Evolutionary conservation across 2,797 vertebrate genomes (phyloP), one percentile per base, ranked within the genome.

Genomic region (Gobio occitaniae): DNA sequence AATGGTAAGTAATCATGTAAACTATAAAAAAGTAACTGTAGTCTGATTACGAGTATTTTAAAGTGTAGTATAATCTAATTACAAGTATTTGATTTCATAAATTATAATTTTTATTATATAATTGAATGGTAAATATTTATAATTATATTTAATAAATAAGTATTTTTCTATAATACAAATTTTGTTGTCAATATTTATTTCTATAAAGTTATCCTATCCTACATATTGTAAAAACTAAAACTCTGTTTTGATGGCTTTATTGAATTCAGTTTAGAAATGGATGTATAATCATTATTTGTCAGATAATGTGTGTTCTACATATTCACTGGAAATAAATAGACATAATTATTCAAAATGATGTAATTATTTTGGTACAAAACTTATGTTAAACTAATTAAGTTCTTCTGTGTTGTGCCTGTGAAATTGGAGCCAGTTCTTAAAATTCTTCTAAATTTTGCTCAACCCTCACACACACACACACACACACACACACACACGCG

Each of bases 401-500:
- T 61, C 3, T 21, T 44, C 13, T 6, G 13, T 59, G 3, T 41
- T 59, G 36, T 25, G 75, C n/a, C 19, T 59, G 17, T 36, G 10
- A 38, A 77, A 41, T 25, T 59, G 19, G 75, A 77, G 19, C 36
- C 50, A 16, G 21, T n/a, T 41, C 21, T 41, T 77, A n/a, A 59
- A 41, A 77, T 77, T 41, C 36, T n/a, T 25, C 54, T 1, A 32
- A 76, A 56, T 76, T 56, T n/a, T 38, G 11, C n/a, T 9, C 13
- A 3, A 61, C 68, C 12, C 47, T 25, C 32, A 13, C 50, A 54
- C 72, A 19, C 70, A 29, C 25, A 10, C 47, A 69, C 19, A 4
- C 38, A 15, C 79, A 81, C 84, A 54, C 61, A 59, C 77, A 38
- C 63, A 16, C 71, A 19, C n/a, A n/a, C n/a, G n/a, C n/a, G n/a